A percentile compares a stretch with the other conserved stretches of the same genome.
Evolutionary conservation across 2,888 invertebrate species (phyloP).

Genomic region (Rutpela maculata): DNA sequence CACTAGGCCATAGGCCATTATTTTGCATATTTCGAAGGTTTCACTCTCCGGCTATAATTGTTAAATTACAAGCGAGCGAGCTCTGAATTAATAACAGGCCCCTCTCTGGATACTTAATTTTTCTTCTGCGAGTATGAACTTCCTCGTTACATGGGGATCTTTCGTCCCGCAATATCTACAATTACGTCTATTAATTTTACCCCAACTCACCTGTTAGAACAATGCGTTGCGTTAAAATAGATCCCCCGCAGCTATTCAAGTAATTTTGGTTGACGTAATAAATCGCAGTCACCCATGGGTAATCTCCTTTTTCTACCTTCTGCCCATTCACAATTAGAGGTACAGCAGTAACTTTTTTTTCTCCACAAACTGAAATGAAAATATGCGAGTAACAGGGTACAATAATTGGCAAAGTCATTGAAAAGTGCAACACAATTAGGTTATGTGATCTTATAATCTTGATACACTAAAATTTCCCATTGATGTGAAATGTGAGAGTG

Average conservation of each 20-base stretch:
- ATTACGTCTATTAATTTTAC: too few species aligned
- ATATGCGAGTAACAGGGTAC: not conserved
- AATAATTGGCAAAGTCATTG: not conserved
- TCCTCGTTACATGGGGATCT: too few species aligned
- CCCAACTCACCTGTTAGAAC: slow-evolving; percentile 67
- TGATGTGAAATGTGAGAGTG: too few species aligned
- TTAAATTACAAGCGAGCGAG: too few species aligned
- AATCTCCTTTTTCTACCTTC: slow-evolving; percentile 62
- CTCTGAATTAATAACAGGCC: too few species aligned
- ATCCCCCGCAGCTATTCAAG: slow-evolving; percentile 65
- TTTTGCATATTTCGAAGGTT: too few species aligned
- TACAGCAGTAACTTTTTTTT: slow-evolving; percentile 61
- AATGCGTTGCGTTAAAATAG: slow-evolving; percentile 63
- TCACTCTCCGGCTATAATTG: too few species aligned
- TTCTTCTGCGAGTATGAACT: too few species aligned
- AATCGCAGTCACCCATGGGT: slow-evolving; percentile 69
- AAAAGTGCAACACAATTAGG: not conserved
- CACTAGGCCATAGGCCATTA: too few species aligned
- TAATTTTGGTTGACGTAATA: slow-evolving; percentile 51
- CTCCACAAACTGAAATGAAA: slow-evolving; percentile 67
- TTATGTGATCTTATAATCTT: not conserved
- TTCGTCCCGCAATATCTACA: too few species aligned
- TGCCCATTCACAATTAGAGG: slow-evolving; percentile 64
- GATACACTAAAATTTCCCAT: too few species aligned
- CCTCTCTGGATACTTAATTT: too few species aligned